Evolutionary conservation across 1,140 invertebrate species (phyloP).

Genomic region (Camponotus pennsylvanicus): DNA sequence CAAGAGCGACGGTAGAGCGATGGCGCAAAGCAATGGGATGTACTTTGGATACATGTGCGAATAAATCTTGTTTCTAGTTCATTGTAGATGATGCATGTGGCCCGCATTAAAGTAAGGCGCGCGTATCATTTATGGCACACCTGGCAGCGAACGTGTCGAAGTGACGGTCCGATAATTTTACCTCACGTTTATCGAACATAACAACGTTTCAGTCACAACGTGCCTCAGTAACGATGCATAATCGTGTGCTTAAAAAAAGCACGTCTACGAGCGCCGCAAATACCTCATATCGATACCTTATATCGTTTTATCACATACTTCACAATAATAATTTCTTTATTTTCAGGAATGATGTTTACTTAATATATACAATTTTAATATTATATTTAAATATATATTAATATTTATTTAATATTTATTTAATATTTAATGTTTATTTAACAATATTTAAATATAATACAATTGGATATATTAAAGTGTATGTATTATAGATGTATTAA

Average conservation of each 20-base stretch:
- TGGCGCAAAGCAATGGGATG: neutral
- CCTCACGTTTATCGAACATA: conserved; percentile 5
- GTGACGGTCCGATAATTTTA: conserved; percentile 53
- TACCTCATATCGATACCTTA: neutral
- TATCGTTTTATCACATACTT: neutral
- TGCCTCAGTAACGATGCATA: neutral
- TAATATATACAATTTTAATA: too few relatives aligned
- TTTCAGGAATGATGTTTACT: neutral
- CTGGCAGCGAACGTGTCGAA: conserved; percentile 62
- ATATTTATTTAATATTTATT: neutral
- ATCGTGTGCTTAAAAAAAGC: neutral
- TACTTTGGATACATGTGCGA: neutral
- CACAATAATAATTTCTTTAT: neutral
- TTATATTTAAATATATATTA: neutral
- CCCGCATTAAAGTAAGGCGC: conserved; percentile 41
- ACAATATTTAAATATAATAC: neutral
- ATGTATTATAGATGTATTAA: neutral
- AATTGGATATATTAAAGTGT: too few relatives aligned
- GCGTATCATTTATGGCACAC: conserved; percentile 60
- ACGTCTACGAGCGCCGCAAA: neutral
- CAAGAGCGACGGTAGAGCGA: neutral
- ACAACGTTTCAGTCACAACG: conserved; percentile 6
- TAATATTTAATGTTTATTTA: neutral
- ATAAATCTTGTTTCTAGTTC: conserved; percentile 36
- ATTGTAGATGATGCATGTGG: conserved; percentile 65